Conservation (phyloP, 2,797 vertebrate genomes). For the Vireo griseus region DNA sequence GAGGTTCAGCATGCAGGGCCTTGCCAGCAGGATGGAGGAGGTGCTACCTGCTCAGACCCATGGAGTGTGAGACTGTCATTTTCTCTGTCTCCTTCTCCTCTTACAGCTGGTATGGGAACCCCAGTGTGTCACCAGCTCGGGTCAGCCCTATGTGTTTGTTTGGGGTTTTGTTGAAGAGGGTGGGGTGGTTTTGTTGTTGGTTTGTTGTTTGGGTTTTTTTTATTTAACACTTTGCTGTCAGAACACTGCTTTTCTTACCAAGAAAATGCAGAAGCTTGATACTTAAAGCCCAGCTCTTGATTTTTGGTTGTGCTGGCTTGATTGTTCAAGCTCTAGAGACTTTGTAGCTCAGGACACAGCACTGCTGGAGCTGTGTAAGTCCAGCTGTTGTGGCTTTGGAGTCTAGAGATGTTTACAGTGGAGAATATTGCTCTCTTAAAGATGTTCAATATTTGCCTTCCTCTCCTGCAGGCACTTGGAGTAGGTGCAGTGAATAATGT, state of each 20-base stretch:
- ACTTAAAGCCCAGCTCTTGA: neutral
- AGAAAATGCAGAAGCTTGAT: neutral
- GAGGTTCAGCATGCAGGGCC: rapidly evolving
- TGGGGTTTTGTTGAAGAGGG: neutral
- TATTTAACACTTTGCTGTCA: neutral
- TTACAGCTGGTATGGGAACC: neutral
- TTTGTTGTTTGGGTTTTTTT: neutral
- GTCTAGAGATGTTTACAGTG: neutral
- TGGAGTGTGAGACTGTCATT: neutral
- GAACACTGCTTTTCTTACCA: neutral
- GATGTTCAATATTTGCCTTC: neutral
- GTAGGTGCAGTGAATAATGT: neutral
- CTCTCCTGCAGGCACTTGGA: neutral
- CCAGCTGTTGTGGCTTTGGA: neutral
- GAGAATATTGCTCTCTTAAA: neutral
- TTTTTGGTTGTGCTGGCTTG: rapidly evolving
- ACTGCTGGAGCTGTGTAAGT: neutral
- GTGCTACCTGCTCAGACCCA: neutral
- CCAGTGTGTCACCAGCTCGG: neutral
- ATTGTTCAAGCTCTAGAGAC: neutral
- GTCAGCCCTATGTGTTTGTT: neutral
- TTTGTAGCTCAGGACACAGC: neutral
- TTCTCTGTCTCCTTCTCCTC: neutral
- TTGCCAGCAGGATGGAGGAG: neutral
- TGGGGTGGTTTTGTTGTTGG: neutral